Evolutionary conservation across 2,113 vertebrate species (phyloP).

Genomic region (Dipodomys stephensi): DNA sequence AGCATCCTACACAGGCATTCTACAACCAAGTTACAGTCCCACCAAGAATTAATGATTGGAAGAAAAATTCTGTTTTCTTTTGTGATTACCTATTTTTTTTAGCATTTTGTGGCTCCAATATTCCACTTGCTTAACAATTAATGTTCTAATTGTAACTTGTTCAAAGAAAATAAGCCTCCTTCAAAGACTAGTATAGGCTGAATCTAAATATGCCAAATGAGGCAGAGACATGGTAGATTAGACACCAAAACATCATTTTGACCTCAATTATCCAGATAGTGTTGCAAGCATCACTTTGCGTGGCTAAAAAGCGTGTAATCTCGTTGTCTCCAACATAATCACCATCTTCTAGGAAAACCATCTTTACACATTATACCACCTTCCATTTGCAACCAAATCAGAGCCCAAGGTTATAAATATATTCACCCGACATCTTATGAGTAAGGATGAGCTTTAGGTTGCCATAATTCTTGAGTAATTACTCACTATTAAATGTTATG

Average conservation of each 20-base stretch:
- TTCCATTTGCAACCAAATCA: slow-evolving; percentile 5
- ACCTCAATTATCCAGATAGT: slow-evolving; percentile 65
- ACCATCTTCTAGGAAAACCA: slow-evolving; percentile 43
- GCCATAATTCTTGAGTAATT: slow-evolving; percentile 43
- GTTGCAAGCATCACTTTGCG: slow-evolving; percentile 27
- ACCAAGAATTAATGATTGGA: background rate
- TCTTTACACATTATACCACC: background rate
- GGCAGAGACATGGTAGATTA: slow-evolving; percentile 64
- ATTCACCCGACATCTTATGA: background rate
- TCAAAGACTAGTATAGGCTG: background rate
- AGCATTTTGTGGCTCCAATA: background rate
- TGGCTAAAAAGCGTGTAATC: slow-evolving; percentile 2
- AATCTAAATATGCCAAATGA: slow-evolving; percentile 65
- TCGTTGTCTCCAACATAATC: slow-evolving; percentile 42
- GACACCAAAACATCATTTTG: slow-evolving; percentile 49
- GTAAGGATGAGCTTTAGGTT: background rate
- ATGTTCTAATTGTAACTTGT: background rate
- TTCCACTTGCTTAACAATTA: slow-evolving; percentile 35
- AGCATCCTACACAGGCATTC: accelerated
- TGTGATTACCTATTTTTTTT: background rate
- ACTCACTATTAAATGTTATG: slow-evolving; percentile 37
- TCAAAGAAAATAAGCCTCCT: slow-evolving; percentile 48
- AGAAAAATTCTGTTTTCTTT: background rate
- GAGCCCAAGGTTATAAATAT: slow-evolving; percentile 24
- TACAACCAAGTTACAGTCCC: background rate